Percentiles rank a stretch among this genome's conserved stretches.
Evolutionary conservation across 2,888 invertebrate species (phyloP).

Genomic region (Hetaerina titia): DNA sequence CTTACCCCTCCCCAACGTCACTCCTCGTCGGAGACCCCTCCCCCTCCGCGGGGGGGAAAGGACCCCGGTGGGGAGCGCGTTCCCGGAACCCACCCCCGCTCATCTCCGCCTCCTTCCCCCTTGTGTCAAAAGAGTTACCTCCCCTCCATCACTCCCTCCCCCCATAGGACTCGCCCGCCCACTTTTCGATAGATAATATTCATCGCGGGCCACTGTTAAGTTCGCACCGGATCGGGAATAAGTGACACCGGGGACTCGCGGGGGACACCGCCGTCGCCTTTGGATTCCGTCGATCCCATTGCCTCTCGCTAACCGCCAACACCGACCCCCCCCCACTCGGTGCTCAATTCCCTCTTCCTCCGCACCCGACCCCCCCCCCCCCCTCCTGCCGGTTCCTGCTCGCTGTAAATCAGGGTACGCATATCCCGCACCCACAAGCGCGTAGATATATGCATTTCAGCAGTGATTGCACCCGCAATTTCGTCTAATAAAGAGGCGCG

Average conservation of each 20-base stretch:
- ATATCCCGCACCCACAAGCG: background rate
- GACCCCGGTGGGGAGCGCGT: background rate
- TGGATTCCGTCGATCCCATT: background rate
- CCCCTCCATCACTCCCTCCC: background rate
- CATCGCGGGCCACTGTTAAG: conserved; percentile 8
- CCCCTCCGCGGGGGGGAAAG: background rate
- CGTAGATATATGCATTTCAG: background rate
- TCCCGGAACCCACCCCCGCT: background rate
- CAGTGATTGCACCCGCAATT: background rate
- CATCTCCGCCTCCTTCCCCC: background rate
- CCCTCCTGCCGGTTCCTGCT: background rate
- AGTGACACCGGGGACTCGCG: background rate
- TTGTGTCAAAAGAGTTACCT: background rate
- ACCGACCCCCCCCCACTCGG: background rate
- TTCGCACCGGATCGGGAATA: conserved; percentile 13
- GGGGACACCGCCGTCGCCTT: background rate
- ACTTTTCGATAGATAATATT: conserved; percentile 21
- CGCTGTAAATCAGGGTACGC: background rate
- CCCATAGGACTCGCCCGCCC: background rate
- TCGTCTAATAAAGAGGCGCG: too few species aligned
- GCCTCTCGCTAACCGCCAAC: background rate
- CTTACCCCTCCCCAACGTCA: background rate
- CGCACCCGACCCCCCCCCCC: background rate
- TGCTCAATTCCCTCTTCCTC: background rate
- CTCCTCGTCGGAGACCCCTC: background rate